These are phyloP conservation scores for Salvelinus alpinus DNA, from an alignment of 2,113 vertebrate species.

Conservation along the genomic window DNA sequence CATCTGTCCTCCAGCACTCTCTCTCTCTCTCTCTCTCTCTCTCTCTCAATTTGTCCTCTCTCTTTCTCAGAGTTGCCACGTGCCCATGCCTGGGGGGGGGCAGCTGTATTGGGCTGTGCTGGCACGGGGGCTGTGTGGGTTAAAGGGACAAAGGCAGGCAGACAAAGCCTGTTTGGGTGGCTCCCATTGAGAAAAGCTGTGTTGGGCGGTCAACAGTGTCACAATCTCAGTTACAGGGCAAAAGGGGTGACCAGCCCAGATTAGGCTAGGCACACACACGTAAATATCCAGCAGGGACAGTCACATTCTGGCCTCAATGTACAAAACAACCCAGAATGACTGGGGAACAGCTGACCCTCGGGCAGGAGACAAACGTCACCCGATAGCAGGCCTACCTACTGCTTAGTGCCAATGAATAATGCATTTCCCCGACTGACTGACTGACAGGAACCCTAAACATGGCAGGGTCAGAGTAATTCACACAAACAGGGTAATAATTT, in stretches of 20 bases:
- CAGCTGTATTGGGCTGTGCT: not conserved
- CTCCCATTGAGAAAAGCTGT: constrained; percentile 26
- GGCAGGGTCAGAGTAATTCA: not conserved
- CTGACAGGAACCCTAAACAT: not conserved
- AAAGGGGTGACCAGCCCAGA: not conserved
- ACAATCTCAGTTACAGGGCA: constrained; percentile 13
- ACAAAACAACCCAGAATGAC: not conserved
- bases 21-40: not conserved
- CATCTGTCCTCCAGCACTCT: constrained; percentile 1
- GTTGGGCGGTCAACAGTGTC: constrained; percentile 4
- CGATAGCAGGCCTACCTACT: constrained; percentile 17
- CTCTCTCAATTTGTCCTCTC: not conserved
- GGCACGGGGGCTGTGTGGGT: not conserved
- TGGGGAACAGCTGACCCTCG: not conserved
- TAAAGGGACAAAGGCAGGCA: constrained; percentile 10
- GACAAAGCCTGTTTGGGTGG: constrained; percentile 31
- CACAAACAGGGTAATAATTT: not conserved
- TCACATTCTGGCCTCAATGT: not conserved
- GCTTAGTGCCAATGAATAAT: constrained; percentile 42
- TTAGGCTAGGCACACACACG: not conserved
- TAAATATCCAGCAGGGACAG: constrained; percentile 1
- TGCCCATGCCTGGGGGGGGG: not conserved
- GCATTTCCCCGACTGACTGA: constrained; percentile 24
- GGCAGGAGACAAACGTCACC: not conserved
- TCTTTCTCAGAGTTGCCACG: constrained; percentile 1